Percentiles rank a stretch among this genome's conserved stretches.
These are phyloP conservation scores for Brachymystax lenok DNA, from an alignment of 2,797 vertebrate species.

Conservation along the genomic window DNA sequence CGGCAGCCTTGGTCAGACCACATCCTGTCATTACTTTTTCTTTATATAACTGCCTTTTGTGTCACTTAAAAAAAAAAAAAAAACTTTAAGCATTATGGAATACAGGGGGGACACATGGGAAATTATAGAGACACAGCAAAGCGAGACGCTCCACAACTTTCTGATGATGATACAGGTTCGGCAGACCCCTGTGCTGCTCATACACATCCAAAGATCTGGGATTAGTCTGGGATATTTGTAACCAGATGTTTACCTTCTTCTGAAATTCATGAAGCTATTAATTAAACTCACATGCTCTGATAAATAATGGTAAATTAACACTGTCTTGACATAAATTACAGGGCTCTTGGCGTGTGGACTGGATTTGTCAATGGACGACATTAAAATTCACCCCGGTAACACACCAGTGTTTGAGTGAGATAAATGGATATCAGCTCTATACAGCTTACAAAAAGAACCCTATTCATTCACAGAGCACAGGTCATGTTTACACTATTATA, in stretches of 20 bases:
- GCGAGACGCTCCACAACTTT: slow-evolving; percentile 23
- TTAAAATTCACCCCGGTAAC: neutral
- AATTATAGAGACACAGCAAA: slow-evolving; percentile 51
- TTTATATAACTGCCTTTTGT: slow-evolving; percentile 4
- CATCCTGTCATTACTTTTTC: neutral
- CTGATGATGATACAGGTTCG: slow-evolving; percentile 43
- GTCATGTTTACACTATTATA: neutral
- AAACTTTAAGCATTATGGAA: slow-evolving; percentile 33
- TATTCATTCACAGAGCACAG: neutral
- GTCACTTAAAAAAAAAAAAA: slow-evolving; percentile 45
- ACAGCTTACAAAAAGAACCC: neutral
- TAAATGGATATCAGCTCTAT: neutral
- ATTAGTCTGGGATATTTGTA: neutral
- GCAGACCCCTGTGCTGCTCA: neutral
- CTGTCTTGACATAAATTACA: slow-evolving; percentile 25
- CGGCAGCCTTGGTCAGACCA: neutral
- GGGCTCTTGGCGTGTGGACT: slow-evolving; percentile 11
- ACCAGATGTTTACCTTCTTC: slow-evolving; percentile 46
- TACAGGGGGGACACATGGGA: slow-evolving; percentile 40
- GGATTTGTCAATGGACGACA: neutral
- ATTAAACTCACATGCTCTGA: slow-evolving; percentile 19
- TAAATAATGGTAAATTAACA: slow-evolving; percentile 34
- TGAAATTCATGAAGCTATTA: slow-evolving; percentile 33
- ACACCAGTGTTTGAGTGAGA: neutral
- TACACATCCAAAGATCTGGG: neutral